phyloP scores from a whole-genome alignment of 2,797 vertebrate species.

The Falco concolor region DNA sequence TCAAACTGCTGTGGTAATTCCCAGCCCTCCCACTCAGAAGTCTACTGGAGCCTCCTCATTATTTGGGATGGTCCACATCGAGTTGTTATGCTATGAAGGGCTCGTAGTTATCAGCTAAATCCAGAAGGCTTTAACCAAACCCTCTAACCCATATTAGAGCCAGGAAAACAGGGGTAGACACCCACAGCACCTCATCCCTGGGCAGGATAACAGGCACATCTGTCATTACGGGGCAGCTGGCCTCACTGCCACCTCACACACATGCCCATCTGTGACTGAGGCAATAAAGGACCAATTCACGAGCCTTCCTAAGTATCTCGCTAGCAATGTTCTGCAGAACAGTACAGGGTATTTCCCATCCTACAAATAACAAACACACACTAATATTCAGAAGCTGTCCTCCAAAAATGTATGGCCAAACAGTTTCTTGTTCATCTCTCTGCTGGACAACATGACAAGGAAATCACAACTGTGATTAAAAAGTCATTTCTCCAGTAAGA shows the following conservation, averaged over 20 bases:
- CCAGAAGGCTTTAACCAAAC: not conserved
- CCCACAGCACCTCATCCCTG: not conserved
- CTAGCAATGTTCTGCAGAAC: not conserved
- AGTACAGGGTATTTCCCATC: not conserved
- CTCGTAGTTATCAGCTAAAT: not conserved
- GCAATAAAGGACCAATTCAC: not conserved
- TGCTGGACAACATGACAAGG: accelerated
- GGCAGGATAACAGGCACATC: not conserved
- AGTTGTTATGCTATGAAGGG: not conserved
- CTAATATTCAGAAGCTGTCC: not conserved
- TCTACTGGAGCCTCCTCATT: not conserved
- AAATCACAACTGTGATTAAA: not conserved
- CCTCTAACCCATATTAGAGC: not conserved
- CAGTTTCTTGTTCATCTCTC: not conserved
- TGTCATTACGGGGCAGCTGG: not conserved
- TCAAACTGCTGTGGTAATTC: not conserved
- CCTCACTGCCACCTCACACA: not conserved
- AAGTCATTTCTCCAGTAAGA: not conserved
- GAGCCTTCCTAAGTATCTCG: not conserved
- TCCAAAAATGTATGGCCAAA: accelerated
- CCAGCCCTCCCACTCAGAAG: not conserved
- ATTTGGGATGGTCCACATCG: not conserved
- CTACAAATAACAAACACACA: not conserved
- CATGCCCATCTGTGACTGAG: not conserved
- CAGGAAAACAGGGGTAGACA: not conserved